These are phyloP conservation scores for Pediacus dermestoides DNA, from an alignment of 2,888 invertebrate genomes.

Conservation along the genomic window DNA sequence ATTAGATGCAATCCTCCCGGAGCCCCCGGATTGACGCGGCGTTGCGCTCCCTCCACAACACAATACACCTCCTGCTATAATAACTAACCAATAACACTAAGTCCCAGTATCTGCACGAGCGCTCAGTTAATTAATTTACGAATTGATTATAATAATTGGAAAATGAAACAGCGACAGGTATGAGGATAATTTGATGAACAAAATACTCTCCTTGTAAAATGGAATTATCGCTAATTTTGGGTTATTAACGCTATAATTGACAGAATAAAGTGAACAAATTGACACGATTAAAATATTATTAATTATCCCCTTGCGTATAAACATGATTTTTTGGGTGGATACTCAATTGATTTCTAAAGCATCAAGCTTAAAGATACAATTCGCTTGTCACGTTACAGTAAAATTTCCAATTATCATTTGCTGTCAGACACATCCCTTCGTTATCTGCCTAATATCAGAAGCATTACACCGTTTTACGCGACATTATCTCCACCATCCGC, in stretches of 20 bases:
- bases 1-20: conserved; percentile 1
- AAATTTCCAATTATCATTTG: conserved; percentile 33
- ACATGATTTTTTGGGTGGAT: too few species aligned
- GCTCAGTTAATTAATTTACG: conserved; percentile 6
- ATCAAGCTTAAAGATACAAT: conserved; percentile 1
- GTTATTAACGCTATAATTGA: too few species aligned
- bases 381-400: conserved; percentile 9
- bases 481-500: conserved; percentile 17
- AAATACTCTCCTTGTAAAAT: too few species aligned
- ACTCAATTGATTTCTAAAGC: not conserved
- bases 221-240: too few species aligned
- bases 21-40: conserved; percentile 1
- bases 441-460: conserved; percentile 25
- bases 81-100: conserved; percentile 2
- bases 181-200: too few species aligned
- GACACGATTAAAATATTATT: not conserved
- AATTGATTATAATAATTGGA: conserved; percentile 8
- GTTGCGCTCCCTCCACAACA: not conserved
- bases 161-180: conserved; percentile 4
- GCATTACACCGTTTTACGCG: conserved; percentile 16
- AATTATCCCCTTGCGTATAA: not conserved
- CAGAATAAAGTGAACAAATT: not conserved
- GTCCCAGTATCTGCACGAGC: conserved; percentile 2
- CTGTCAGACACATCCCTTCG: conserved; percentile 26
- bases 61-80: not conserved